Percentiles rank a stretch among this genome's conserved stretches.
phyloP scores from a whole-genome alignment of 2,888 invertebrate species.

The Perithous albicinctus region DNA sequence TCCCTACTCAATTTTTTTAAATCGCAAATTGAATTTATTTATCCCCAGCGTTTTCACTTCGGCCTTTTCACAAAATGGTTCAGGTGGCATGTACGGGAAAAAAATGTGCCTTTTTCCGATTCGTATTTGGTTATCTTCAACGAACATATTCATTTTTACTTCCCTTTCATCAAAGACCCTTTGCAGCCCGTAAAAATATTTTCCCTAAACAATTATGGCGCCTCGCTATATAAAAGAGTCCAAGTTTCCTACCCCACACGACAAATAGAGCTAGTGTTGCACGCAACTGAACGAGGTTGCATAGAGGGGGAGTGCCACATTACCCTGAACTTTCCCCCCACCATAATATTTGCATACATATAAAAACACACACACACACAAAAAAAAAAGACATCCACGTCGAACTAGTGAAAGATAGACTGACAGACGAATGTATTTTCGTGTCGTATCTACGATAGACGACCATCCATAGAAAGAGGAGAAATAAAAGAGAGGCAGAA shows the following conservation, averaged over 20 bases:
- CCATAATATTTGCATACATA: slow-evolving; percentile 6
- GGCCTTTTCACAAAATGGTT: too few relatives aligned
- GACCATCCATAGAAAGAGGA: slow-evolving; percentile 49
- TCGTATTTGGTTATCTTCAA: too few relatives aligned
- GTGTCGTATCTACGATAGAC: slow-evolving; percentile 57
- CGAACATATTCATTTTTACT: too few relatives aligned
- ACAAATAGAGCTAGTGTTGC: background rate
- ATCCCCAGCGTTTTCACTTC: too few relatives aligned
- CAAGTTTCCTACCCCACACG: background rate
- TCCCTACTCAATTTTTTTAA: too few relatives aligned
- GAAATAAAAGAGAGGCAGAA: slow-evolving; percentile 5
- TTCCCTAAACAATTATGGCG: too few relatives aligned
- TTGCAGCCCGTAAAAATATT: too few relatives aligned
- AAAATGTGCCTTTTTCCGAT: too few relatives aligned
- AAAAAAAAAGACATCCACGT: slow-evolving; percentile 20
- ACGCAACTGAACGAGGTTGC: slow-evolving; percentile 13
- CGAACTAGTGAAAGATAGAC: slow-evolving; percentile 28
- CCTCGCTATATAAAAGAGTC: too few relatives aligned
- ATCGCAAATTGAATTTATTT: too few relatives aligned
- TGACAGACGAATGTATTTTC: slow-evolving; percentile 15
- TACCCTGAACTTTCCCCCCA: background rate
- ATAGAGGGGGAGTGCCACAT: slow-evolving; percentile 17
- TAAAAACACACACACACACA: background rate
- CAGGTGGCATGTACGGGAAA: too few relatives aligned
- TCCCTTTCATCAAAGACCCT: too few relatives aligned